phyloP scores from a whole-genome alignment of 1,140 invertebrate genomes.

The Sweltsa coloradensis region DNA sequence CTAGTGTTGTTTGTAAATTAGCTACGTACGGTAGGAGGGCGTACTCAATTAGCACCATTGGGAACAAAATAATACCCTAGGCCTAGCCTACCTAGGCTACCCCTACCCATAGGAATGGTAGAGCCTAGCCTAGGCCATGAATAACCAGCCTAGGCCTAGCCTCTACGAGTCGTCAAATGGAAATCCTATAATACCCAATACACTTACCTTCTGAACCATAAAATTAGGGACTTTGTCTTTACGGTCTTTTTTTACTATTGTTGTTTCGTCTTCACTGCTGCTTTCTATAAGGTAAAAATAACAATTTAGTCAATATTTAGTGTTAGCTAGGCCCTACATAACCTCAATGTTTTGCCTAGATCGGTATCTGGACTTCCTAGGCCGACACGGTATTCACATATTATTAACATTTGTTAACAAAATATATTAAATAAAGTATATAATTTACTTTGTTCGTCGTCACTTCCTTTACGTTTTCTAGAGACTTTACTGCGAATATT shows the following conservation, averaged over 20 bases:
- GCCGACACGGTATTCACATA: neutral
- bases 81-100: too few species aligned
- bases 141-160: too few species aligned
- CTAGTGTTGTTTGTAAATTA: too few species aligned
- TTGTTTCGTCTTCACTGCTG: constrained; percentile 33
- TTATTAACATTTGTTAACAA: neutral
- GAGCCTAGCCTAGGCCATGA: too few species aligned
- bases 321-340: neutral
- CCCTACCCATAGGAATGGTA: too few species aligned
- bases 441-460: constrained; percentile 4
- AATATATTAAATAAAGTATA: neutral
- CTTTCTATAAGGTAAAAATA: constrained; percentile 19
- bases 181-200: too few species aligned
- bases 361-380: too few species aligned
- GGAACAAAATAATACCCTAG: too few species aligned
- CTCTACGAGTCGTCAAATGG: too few species aligned
- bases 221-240: constrained; percentile 39
- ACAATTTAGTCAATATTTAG: neutral
- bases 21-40: too few species aligned
- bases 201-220: constrained; percentile 34
- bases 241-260: constrained; percentile 37
- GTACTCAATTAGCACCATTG: too few species aligned
- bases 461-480: constrained; percentile 7
- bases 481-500: constrained; percentile 4
- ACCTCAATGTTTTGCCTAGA: neutral